Evolutionary conservation across 2,113 vertebrate species (phyloP).

Genomic region (Arenaria interpres): DNA sequence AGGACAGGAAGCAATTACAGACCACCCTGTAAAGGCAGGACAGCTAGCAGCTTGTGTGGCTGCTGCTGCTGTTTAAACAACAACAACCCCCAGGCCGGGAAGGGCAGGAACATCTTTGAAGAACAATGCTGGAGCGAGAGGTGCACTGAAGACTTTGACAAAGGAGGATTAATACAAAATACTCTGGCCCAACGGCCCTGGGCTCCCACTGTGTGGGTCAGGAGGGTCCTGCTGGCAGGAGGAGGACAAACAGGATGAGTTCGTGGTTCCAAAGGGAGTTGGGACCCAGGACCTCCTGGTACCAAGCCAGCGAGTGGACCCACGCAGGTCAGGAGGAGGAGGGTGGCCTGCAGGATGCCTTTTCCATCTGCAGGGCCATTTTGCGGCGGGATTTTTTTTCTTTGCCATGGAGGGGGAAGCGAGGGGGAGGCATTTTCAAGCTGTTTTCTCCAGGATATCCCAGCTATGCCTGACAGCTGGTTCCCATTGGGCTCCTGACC

Average conservation of each 20-base stretch:
- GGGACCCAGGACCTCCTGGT: neutral
- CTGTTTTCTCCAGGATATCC: constrained; percentile 58
- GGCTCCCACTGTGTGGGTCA: neutral
- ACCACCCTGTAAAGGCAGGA: constrained; percentile 74
- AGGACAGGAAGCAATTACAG: constrained; percentile 80
- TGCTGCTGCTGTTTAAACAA: constrained; percentile 61
- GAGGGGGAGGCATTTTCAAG: constrained; percentile 43
- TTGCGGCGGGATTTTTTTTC: neutral
- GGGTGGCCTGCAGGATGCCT: constrained; percentile 29
- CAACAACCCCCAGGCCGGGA: constrained; percentile 37
- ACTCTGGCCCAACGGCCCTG: neutral
- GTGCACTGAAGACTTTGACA: neutral
- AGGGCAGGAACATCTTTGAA: constrained; percentile 51
- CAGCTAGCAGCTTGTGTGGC: constrained; percentile 66
- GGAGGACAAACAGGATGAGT: constrained; percentile 49
- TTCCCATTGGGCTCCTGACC: constrained; percentile 71
- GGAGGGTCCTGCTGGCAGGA: neutral
- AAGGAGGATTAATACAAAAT: neutral
- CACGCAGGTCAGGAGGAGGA: constrained; percentile 8
- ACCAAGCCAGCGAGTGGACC: neutral
- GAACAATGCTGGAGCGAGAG: constrained; percentile 46
- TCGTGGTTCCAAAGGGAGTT: neutral
- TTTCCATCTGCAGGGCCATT: constrained; percentile 49
- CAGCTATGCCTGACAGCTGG: constrained; percentile 67
- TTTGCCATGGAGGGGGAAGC: neutral